Percentiles rank a stretch among this genome's conserved stretches.
These are phyloP conservation scores for Neoscelio sp. DNA, from an alignment of 2,888 invertebrate genomes.

Conservation along the genomic window DNA sequence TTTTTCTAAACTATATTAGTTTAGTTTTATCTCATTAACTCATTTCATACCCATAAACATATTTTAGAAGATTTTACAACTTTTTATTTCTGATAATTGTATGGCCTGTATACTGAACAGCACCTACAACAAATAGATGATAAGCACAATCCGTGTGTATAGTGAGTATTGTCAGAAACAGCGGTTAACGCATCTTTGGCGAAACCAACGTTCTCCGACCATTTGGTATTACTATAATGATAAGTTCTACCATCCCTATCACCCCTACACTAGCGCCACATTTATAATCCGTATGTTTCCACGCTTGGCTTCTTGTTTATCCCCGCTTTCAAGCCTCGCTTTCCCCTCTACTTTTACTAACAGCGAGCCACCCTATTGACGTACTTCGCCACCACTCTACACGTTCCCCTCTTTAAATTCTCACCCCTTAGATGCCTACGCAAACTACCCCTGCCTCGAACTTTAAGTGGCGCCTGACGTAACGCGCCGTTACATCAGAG, in stretches of 20 bases:
- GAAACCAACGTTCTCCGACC: background rate
- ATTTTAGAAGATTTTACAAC: too few relatives aligned
- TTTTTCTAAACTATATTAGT: too few relatives aligned
- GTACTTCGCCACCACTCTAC: slow-evolving; percentile 37
- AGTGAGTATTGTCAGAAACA: slow-evolving; percentile 36
- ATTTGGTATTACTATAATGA: slow-evolving; percentile 4
- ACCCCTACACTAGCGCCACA: slow-evolving; percentile 33
- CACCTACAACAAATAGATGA: slow-evolving; percentile 7
- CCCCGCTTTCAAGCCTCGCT: slow-evolving; percentile 1
- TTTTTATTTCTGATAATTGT: slow-evolving; percentile 1
- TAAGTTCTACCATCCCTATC: background rate
- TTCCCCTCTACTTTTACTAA: slow-evolving; percentile 27
- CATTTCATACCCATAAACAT: too few relatives aligned
- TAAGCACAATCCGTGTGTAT: background rate
- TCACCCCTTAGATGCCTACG: slow-evolving; percentile 27
- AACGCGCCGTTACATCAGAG: slow-evolving; percentile 43
- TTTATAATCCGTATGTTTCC: slow-evolving; percentile 5
- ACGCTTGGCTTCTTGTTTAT: slow-evolving; percentile 17
- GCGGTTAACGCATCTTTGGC: slow-evolving; percentile 32
- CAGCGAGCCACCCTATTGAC: slow-evolving; percentile 50
- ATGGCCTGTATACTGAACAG: slow-evolving; percentile 12
- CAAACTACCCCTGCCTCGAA: slow-evolving; percentile 1
- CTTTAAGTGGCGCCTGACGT: slow-evolving; percentile 50
- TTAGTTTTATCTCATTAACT: too few relatives aligned
- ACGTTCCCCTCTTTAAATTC: slow-evolving; percentile 41